phyloP scores from a whole-genome alignment of 1,140 invertebrate species.

The Anagrus nilaparvatae region DNA sequence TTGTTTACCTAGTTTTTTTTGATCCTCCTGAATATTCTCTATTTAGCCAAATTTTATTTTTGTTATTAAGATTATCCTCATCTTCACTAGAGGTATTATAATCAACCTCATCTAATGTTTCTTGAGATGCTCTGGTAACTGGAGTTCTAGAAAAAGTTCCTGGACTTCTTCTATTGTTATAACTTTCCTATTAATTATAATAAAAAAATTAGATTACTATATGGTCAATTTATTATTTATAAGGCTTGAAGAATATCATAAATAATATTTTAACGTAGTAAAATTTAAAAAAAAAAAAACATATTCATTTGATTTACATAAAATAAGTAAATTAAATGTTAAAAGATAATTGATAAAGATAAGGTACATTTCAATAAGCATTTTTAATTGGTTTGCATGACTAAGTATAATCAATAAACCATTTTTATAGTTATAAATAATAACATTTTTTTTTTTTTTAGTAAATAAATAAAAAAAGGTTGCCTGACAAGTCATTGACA shows the following conservation, averaged over 20 bases:
- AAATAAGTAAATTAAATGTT: too few relatives aligned
- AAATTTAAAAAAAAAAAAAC: neutral
- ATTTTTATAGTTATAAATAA: too few relatives aligned
- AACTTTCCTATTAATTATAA: too few relatives aligned
- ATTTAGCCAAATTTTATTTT: slow-evolving; percentile 22
- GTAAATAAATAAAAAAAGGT: too few relatives aligned
- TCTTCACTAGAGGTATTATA: slow-evolving; percentile 32
- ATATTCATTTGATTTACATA: neutral
- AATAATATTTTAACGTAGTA: slow-evolving; percentile 7
- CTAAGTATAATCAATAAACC: too few relatives aligned
- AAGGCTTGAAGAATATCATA: slow-evolving; percentile 24
- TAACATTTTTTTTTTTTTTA: too few relatives aligned
- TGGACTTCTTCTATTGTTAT: slow-evolving; percentile 31
- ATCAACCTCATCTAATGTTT: slow-evolving; percentile 27
- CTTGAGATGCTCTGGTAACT: slow-evolving; percentile 26
- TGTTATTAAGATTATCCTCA: slow-evolving; percentile 26
- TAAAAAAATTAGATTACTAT: too few relatives aligned
- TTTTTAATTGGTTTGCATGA: too few relatives aligned
- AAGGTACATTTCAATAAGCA: too few relatives aligned
- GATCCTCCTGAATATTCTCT: slow-evolving; percentile 21
- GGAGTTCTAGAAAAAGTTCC: slow-evolving; percentile 29
- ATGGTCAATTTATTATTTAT: too few relatives aligned
- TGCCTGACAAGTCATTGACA: too few relatives aligned
- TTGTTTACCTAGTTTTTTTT: slow-evolving; percentile 28
- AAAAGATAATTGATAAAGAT: too few relatives aligned